These are phyloP conservation scores for Labeo calbasu DNA, from an alignment of 2,797 vertebrate genomes.

Conservation along the genomic window DNA sequence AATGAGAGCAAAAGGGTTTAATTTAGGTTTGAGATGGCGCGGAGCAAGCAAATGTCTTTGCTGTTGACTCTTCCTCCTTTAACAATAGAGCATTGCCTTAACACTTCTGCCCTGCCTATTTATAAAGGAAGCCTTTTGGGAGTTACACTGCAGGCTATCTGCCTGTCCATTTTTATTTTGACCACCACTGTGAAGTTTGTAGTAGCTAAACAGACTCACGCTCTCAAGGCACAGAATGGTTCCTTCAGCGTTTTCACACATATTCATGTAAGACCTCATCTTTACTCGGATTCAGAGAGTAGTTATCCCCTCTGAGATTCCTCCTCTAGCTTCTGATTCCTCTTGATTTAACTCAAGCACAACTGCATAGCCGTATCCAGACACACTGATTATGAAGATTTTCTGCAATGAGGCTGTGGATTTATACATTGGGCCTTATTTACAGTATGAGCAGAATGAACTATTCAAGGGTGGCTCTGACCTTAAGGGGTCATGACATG, in stretches of 20 bases:
- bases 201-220: neutral
- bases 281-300: neutral
- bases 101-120: conserved; percentile 20
- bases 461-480: neutral
- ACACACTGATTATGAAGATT: conserved; percentile 47
- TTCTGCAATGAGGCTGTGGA: conserved; percentile 26
- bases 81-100: neutral
- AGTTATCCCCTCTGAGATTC: conserved; percentile 35
- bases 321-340: conserved; percentile 18
- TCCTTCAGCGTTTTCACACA: conserved; percentile 22
- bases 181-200: conserved; percentile 17
- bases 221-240: conserved; percentile 9
- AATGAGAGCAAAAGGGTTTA: neutral
- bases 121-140: conserved; percentile 25
- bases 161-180: conserved; percentile 22
- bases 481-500: no score
- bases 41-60: neutral
- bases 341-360: conserved; percentile 45
- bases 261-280: conserved; percentile 19
- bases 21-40: neutral
- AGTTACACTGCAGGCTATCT: conserved; percentile 16
- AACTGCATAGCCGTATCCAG: conserved; percentile 38
- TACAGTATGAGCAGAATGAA: neutral
- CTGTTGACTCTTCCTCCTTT: neutral
- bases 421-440: conserved; percentile 38